These are phyloP conservation scores for Megaceryle alcyon DNA, from an alignment of 2,797 vertebrate genomes.

Conservation along the genomic window DNA sequence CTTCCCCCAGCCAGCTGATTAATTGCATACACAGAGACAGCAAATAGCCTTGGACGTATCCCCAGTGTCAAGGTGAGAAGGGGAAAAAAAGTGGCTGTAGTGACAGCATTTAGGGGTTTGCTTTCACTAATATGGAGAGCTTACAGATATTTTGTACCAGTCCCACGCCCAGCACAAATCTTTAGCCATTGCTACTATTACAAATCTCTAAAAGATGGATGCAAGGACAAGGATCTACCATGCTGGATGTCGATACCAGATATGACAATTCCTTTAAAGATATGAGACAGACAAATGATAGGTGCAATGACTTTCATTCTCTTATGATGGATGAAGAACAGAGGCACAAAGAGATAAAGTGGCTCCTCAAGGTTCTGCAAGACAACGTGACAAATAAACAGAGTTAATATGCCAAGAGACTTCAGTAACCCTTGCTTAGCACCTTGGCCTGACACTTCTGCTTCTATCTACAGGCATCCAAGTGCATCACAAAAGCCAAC, in stretches of 20 bases:
- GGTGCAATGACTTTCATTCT: background rate
- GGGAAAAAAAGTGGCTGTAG: accelerated
- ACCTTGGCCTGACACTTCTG: background rate
- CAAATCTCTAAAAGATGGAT: slow-evolving; percentile 5
- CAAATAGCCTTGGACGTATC: background rate
- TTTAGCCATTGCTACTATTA: background rate
- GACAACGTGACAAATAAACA: background rate
- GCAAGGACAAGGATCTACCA: background rate
- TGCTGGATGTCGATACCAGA: background rate
- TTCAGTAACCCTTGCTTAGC: background rate
- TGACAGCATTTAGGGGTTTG: background rate
- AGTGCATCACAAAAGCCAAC: background rate
- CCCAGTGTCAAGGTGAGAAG: background rate
- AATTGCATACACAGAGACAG: background rate
- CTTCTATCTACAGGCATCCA: background rate
- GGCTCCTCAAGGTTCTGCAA: background rate
- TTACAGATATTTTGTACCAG: background rate
- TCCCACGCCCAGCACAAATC: background rate
- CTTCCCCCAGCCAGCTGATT: background rate
- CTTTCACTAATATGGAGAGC: background rate
- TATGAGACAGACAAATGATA: background rate
- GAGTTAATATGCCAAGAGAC: background rate
- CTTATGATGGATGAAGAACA: slow-evolving; percentile 4
- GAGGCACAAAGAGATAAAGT: background rate
- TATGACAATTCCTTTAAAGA: slow-evolving; percentile 17